These are phyloP conservation scores for Rhagophthalmus giganteus DNA, from an alignment of 2,888 invertebrate genomes.

Conservation along the genomic window DNA sequence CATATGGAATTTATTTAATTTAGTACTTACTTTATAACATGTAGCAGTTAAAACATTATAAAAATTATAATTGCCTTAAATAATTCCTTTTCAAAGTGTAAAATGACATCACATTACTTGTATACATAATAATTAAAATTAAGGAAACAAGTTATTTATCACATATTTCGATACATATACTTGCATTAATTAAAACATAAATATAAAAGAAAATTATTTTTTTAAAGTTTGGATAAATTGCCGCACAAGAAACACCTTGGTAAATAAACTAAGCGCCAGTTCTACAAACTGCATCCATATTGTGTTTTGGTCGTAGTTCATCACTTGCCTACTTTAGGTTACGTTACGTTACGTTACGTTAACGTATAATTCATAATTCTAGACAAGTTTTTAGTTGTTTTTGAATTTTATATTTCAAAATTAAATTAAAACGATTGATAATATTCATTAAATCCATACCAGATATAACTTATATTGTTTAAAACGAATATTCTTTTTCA, in stretches of 20 bases:
- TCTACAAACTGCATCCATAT: conserved; percentile 27
- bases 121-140: conserved; percentile 8
- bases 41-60: conserved; percentile 4
- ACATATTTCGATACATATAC: conserved; percentile 6
- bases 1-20: neutral
- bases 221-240: conserved; percentile 9
- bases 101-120: conserved; percentile 20
- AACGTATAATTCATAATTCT: neutral
- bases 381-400: too few species aligned
- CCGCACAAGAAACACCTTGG: conserved; percentile 10
- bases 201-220: conserved; percentile 2
- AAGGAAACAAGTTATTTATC: conserved; percentile 7
- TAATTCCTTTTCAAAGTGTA: conserved; percentile 7
- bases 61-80: conserved; percentile 6
- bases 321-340: conserved; percentile 17
- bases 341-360: conserved; percentile 8
- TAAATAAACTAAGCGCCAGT: conserved; percentile 18
- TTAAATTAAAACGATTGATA: too few species aligned
- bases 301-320: conserved; percentile 28
- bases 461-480: too few species aligned
- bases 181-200: conserved; percentile 1
- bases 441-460: too few species aligned
- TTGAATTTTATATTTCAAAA: too few species aligned
- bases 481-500: too few species aligned
- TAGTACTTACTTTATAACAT: conserved; percentile 11